Base-by-base conservation (phyloP, 2,888 invertebrate genomes). In the Parnassius glacialis region DNA sequence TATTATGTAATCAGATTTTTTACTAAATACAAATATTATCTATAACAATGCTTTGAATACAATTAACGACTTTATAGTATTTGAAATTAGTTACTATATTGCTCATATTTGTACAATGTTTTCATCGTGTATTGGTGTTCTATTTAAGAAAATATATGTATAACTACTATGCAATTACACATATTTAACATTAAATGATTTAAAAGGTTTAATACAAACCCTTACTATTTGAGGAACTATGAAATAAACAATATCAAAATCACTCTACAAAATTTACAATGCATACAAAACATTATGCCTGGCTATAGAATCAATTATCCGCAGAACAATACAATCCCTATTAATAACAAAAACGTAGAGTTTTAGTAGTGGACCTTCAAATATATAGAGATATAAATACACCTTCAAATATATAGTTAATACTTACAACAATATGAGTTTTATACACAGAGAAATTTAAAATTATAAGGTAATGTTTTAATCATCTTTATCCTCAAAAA, bases 61-160 rank as follows among this genome's bases (percentile, higher is more conserved):
- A 85, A 85, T 80, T 82, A 87, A 86, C 83, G 79, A 83, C 74
- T 78, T 72, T 84, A 82, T 79, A 79, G 69, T 81, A 80, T 79
- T 84, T 81, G 75, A 85, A 86, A 81, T 84, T 80, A 81, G 70
- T 80, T 83, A 81, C 87, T 90, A 91, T 91, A 91, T 91, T 91
- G 91, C 91, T 91, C 83, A 81, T 87, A 79, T 90, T 91, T 91
- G 91, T 91, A 91, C 91, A 90, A 90, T 88, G 90, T 90, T 91
- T 85, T 86, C 86, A 79, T 86, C 76, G 84, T 81, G 80, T 86
- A 87, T 91, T 90, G 91, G 90, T 91, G 90, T 90, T 90, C 79
- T 83, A 83, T 84, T 85, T 80, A 80, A 87, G 87, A 86, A 88
- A 90, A 86, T 85, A 84, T 74, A 75, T 78, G 68, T 72, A 76